Percentiles rank a stretch among this genome's conserved stretches.
Conservation (phyloP, 2,797 vertebrate genomes). For the Rhyacichthys aspro region DNA sequence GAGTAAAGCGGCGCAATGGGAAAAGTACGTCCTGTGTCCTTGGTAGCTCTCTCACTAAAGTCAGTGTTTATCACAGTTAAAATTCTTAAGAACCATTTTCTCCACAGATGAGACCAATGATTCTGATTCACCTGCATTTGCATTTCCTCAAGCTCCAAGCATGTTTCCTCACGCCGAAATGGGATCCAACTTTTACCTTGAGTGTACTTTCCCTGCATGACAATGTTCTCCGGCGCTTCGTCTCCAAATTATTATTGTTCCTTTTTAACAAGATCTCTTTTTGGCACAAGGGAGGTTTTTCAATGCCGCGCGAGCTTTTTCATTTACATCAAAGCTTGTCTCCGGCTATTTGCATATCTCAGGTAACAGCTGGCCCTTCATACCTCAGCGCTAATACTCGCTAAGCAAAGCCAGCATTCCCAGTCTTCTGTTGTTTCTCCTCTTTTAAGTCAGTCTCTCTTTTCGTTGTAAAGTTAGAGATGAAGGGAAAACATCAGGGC, state of each 20-base stretch:
- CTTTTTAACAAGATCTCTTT: conserved; percentile 35
- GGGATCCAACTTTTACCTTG: conserved; percentile 28
- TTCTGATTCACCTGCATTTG: conserved; percentile 28
- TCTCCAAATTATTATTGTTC: conserved; percentile 28
- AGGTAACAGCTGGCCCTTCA: conserved; percentile 59
- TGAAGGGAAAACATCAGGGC: conserved; percentile 28
- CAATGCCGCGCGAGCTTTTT: conserved; percentile 46
- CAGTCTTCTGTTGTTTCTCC: conserved; percentile 30
- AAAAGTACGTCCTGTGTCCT: neutral
- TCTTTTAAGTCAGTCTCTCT: conserved; percentile 32
- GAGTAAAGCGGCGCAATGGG: too few relatives aligned
- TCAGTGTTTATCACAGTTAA: neutral
- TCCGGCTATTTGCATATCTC: conserved; percentile 65
- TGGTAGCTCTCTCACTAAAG: neutral
- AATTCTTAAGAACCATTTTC: conserved; percentile 1
- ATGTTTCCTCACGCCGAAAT: conserved; percentile 19
- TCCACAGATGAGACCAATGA: conserved; percentile 21
- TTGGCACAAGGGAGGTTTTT: conserved; percentile 39
- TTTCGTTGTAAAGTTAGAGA: conserved; percentile 22
- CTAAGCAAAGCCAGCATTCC: conserved; percentile 45
- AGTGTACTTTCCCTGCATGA: conserved; percentile 28
- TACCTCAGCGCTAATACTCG: conserved; percentile 43
- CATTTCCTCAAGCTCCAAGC: neutral
- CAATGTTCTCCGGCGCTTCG: conserved; percentile 25
- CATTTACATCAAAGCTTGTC: conserved; percentile 67